Base-by-base conservation (phyloP, 1,140 invertebrate genomes). In the Drosophila nikananu region DNA sequence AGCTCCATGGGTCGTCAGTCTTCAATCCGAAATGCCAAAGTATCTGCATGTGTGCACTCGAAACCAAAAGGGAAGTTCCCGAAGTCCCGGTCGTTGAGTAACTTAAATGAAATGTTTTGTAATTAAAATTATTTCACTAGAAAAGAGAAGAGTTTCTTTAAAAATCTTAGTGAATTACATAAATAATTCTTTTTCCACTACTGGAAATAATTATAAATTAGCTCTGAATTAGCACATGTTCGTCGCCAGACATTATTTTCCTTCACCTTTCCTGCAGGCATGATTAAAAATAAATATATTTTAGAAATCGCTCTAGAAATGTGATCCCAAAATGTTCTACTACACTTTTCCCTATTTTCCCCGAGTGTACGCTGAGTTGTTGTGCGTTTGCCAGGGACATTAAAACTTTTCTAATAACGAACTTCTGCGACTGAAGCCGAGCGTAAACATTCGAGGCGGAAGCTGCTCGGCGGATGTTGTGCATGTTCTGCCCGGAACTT, bases 391-490 rank as follows among this genome's bases (percentile, higher is more conserved):
- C 61, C 54, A 84, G 70, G 55, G 72, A 81, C 81, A 87, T 87
- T 87, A 84, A 87, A 87, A 90, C 73, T 87, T 87, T 87, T 87
- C 86, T 90, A 87, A 87, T 87, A 87, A 87, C 55, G 89, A 87
- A 90, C 65, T 90, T 87, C 68, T 67, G 63, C 51, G 70, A 64
- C 68, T 83, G 66, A 75, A 84, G 55, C 81, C 61, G 76, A 89
- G 83, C 83, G 84, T 84, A 87, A 90, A 90, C 62, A 90, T 77
- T 67, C 68, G 67, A 58, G 82, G 61, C 84, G 86, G 83, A 87
- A 87, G 68, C 68, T 59, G 62, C 19, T 68, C 32, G 63, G 67
- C 84, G 80, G 75, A 82, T 73, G 72, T 81, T 70, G 73, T 67
- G 44, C 39, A 44, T 73, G 55, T 71, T 52, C 42, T 67, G 73